Conservation (phyloP, 2,113 vertebrate genomes). For the Peromyscus polionotus region DNA sequence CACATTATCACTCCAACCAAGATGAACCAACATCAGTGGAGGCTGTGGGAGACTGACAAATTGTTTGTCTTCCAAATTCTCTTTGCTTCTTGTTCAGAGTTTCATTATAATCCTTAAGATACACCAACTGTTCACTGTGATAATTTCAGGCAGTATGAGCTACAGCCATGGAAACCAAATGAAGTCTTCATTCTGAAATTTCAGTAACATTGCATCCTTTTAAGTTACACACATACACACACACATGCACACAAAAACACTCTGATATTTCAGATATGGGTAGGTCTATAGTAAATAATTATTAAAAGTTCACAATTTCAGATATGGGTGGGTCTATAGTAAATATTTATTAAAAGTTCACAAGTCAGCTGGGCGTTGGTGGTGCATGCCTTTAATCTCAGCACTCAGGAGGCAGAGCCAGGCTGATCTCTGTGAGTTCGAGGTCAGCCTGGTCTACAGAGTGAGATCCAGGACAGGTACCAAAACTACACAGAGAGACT, state of each 20-base stretch:
- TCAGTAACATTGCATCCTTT: background rate
- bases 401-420: no score
- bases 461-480: no score
- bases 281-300: background rate
- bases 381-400: no score
- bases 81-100: background rate
- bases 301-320: background rate
- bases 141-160: background rate
- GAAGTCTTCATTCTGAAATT: background rate
- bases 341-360: background rate
- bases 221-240: background rate
- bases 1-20: no score
- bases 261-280: background rate
- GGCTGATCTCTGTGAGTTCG: no score
- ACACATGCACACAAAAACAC: background rate
- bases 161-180: background rate
- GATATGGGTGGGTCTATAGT: background rate
- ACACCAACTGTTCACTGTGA: background rate
- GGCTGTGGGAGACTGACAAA: no score
- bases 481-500: no score
- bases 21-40: background rate
- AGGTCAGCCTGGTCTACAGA: no score
- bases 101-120: background rate
- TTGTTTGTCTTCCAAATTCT: background rate
- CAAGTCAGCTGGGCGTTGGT: no score